Base-by-base conservation (phyloP, 2,113 vertebrate species). In the Thamnaconus septentrionalis region DNA sequence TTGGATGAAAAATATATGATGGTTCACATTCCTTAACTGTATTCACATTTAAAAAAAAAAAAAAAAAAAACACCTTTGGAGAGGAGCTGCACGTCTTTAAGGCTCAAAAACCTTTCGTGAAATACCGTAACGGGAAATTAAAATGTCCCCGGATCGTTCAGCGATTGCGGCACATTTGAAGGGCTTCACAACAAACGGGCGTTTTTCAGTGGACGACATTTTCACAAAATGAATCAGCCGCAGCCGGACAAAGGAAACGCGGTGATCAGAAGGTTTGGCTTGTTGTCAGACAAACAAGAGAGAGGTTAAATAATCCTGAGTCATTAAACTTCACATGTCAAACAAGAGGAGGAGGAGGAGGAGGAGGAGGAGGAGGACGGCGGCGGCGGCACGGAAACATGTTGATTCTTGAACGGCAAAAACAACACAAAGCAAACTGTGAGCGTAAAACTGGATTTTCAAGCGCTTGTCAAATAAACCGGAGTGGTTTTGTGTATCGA, bases 11-110 rank as follows among this genome's bases (percentile, higher is more conserved):
- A 53, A 67, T 59, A 62, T 79, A 71, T 8, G 45, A 64, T n/a
- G 51, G 31, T 79, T 88, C 81, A 88, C 81, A 87, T 81, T 79
- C 56, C 8, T 47, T 1, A 59, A 57, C 61, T 1, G 9, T 31
- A 58, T 88, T 91, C 90, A 91, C 90, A 89, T 84, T 68, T 39
- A n/a, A 52, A 11, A 56, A 72, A 73, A 41, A 76, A 31, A 31
- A 31, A 31, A 31, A 31, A 31, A 31, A 31, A 31, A 31, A 31
- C 18, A 31, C 18, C 18, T 31, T 31, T 31, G 18, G 18, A 31
- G 18, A 31, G 2, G 18, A 31, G 18, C 18, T 31, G 18, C 18
- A 31, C 18, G 18, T 31, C 18, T 31, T 31, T 31, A 31, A 66
- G 85, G 80, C 81, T 89, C 75, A 57, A 71, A 73, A 40, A 31